These are phyloP conservation scores for Endotricha flammealis DNA, from an alignment of 2,888 invertebrate species.

Conservation along the genomic window DNA sequence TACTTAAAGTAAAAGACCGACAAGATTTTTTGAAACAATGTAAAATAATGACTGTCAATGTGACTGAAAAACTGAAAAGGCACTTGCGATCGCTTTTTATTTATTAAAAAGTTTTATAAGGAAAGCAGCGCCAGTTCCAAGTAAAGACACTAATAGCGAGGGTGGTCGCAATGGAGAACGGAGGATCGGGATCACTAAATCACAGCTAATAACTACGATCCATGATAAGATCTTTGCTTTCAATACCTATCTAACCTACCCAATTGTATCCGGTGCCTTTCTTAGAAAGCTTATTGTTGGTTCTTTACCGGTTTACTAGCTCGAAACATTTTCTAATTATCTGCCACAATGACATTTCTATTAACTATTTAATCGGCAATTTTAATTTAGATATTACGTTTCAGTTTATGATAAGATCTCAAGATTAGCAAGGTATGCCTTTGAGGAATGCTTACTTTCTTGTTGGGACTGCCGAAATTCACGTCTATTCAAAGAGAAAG, in stretches of 20 bases:
- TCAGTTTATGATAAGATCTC: constrained; percentile 2
- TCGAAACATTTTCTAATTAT: constrained; percentile 51
- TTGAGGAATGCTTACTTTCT: not conserved
- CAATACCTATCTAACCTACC: constrained; percentile 69
- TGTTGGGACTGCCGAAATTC: no score
- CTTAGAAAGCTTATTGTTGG: constrained; percentile 55
- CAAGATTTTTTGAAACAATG: no score
- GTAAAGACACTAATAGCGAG: no score
- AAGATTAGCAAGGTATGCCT: constrained; percentile 2
- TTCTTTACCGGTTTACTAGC: constrained; percentile 55
- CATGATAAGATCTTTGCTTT: constrained; percentile 69
- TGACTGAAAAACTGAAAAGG: no score
- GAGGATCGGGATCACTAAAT: constrained; percentile 54
- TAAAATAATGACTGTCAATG: no score
- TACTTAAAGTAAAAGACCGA: no score
- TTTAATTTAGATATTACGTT: constrained; percentile 6
- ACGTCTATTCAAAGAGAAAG: no score
- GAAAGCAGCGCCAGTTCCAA: constrained; percentile 11
- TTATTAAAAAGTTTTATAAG: not conserved
- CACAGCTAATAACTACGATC: constrained; percentile 68
- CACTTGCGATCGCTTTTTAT: no score
- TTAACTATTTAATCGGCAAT: constrained; percentile 36
- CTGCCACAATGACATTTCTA: constrained; percentile 58
- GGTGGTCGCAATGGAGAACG: constrained; percentile 50
- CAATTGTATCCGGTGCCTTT: constrained; percentile 57